Evolutionary conservation across 2,797 vertebrate genomes (phyloP), one percentile per base, ranked within the genome.

Genomic region (Bovichtus variegatus): DNA sequence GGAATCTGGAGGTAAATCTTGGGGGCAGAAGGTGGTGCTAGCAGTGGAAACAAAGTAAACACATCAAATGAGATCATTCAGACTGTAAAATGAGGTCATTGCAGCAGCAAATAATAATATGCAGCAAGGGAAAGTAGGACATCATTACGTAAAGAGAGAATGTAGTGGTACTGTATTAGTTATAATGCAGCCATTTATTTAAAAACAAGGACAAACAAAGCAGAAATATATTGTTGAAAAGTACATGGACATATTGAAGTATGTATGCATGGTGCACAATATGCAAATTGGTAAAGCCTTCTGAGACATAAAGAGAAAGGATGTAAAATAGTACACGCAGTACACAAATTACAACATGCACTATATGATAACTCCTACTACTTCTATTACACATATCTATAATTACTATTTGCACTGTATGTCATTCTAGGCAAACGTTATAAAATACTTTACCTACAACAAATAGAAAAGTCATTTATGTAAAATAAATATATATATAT

Each of bases 1-100:
- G 87, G 88, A 34, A 77, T 79, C 47, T 88, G 82, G 51, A 91
- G 88, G 71, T 87, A 81, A 3, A 92, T 60, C 59, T 13, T 64
- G 19, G 91, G 87, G 44, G 74, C 67, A 49, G 82, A 87, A 11
- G 91, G 91, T 11, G 81, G 76, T 4, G 86, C 88, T 91, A 40
- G 50, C 5, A 60, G 55, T n/a, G 23, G 13, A 71, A 59, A 78
- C 13, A 65, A 53, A 51, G 27, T n/a, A 41, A 55, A 62, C 1
- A 13, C 44, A 18, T 68, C 27, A 73, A 19, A 71, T 49, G 7
- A 46, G 44, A 76, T 71, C 1, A 60, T 29, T 74, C 5, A 54
- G 8, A 25, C 18, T 13, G 9, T 16, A 10, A 49, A 74, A 81
- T 4, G 19, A 9, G 54, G 29, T 53, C 21, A 60, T 9, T 31